Conservation (phyloP, 2,113 vertebrate genomes). For the Pelecanus crispus region DNA sequence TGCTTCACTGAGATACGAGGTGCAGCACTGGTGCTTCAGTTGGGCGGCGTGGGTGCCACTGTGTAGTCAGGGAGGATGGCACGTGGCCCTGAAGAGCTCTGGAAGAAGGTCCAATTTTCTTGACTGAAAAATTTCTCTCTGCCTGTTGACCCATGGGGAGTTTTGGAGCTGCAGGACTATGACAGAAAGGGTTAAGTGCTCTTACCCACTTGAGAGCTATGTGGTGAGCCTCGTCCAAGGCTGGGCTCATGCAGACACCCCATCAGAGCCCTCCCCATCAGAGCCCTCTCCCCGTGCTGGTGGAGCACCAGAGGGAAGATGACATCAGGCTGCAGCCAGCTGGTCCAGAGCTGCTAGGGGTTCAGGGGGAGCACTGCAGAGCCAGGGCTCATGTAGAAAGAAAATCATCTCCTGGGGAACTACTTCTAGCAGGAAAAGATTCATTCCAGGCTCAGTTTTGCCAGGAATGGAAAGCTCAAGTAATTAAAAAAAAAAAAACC, state of each 20-base stretch:
- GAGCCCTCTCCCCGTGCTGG: fast-evolving
- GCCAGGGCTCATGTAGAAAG: not conserved
- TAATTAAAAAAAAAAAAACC: not conserved
- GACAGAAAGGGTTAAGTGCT: not conserved
- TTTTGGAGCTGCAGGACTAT: not conserved
- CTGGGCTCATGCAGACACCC: fast-evolving
- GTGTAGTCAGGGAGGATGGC: not conserved
- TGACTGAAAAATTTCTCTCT: not conserved
- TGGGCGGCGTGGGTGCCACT: not conserved
- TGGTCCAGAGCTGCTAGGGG: not conserved
- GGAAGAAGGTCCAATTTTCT: not conserved
- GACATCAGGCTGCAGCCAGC: not conserved
- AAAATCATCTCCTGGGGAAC: not conserved
- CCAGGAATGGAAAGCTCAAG: not conserved
- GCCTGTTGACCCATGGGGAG: not conserved
- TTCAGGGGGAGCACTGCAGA: not conserved
- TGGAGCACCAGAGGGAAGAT: not conserved
- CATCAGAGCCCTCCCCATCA: fast-evolving
- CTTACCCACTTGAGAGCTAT: not conserved
- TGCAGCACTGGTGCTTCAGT: not conserved
- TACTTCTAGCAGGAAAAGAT: not conserved
- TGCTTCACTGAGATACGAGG: not conserved
- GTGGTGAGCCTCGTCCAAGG: not conserved
- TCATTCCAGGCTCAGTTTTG: not conserved
- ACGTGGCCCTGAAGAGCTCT: not conserved